These are phyloP conservation scores for Deilephila porcellus DNA, from an alignment of 2,888 invertebrate genomes.

Conservation along the genomic window DNA sequence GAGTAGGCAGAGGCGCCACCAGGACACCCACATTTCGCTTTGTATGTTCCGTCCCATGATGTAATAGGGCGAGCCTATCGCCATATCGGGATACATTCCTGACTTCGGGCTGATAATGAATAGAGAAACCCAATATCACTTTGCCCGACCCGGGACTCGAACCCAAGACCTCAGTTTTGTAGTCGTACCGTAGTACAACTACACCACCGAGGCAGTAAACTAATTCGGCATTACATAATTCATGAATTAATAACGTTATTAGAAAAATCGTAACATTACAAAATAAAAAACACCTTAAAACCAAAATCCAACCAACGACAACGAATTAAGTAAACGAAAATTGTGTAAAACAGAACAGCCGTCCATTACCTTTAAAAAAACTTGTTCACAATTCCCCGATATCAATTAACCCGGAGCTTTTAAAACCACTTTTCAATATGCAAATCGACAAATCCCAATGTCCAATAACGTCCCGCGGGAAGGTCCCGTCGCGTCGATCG, in stretches of 20 bases:
- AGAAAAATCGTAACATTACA: neutral
- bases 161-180: too few relatives aligned
- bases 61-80: too few relatives aligned
- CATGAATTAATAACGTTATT: neutral
- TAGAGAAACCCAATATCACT: too few relatives aligned
- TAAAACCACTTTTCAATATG: conserved; percentile 71
- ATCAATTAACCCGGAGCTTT: conserved; percentile 63
- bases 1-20: too few relatives aligned
- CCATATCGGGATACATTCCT: too few relatives aligned
- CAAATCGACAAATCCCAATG: conserved; percentile 68
- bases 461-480: conserved; percentile 54
- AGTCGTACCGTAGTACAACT: too few relatives aligned
- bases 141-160: too few relatives aligned
- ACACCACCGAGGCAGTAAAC: too few relatives aligned
- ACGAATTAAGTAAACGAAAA: neutral
- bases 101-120: too few relatives aligned
- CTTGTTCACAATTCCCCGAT: conserved; percentile 42
- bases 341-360: neutral
- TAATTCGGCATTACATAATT: neutral
- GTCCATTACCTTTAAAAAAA: conserved; percentile 14
- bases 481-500: conserved; percentile 70
- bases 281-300: conserved; percentile 19
- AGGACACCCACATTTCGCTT: too few relatives aligned
- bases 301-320: neutral
- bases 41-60: too few relatives aligned